Base-by-base conservation (phyloP, 2,888 invertebrate genomes). In the Dorcus parallelipipedus region DNA sequence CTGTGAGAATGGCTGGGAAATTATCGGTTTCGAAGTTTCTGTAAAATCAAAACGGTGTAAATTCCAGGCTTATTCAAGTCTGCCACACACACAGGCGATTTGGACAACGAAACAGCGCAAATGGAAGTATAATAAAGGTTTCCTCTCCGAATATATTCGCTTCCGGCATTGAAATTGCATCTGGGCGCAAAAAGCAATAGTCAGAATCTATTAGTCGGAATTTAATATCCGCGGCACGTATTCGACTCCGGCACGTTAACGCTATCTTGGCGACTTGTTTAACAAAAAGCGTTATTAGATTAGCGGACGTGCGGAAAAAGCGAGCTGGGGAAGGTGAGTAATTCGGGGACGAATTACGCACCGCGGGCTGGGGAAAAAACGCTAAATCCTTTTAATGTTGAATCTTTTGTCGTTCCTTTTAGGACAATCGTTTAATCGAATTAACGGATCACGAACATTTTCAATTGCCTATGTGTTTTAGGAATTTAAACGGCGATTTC, bases 51-150 rank as follows among this genome's bases (percentile, higher is more conserved):
- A 33, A 33, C 26, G 26, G 5, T 33, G 26, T 33, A 33, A 33
- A 68, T 69, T 68, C 59, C 58, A 61, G 64, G 64, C 61, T 69
- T 67, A 67, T 67, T 66, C 65, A 63, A 67, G 67, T 67, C 67
- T 67, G 66, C 66, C 63, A 64, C 67, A 66, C 58, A 33, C 6
- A 33, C 26, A 33, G 62, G 63, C 60, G 65, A 65, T 65, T 64
- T 64, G 60, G 64, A 56, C 49, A 61, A 63, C 60, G 59, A 51
- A 57, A 60, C 56, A 62, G 53, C 49, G 57, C 62, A 64, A 66
- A 66, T 67, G 65, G 63, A 65, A 63, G 60, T 59, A 64, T 64
- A 67, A 67, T 66, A 61, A 65, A 59, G 58, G 65, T 60, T 64
- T 64, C 59, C 64, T 62, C 55, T 59, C 54, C 59, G 61, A 65